Base-by-base conservation (phyloP, 2,113 vertebrate genomes). In the Setophaga kirtlandii region DNA sequence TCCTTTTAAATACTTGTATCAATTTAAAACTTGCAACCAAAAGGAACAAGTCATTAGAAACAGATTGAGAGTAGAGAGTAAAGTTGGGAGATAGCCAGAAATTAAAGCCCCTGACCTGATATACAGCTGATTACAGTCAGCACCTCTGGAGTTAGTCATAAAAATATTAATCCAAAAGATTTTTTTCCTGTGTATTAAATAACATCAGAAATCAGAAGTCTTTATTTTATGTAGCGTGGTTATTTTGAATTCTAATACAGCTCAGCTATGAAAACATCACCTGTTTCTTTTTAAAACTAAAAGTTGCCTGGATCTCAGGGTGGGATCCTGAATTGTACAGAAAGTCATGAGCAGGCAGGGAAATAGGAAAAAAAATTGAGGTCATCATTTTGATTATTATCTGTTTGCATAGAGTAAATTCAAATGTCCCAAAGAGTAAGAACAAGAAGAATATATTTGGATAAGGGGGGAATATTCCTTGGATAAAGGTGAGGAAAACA, bases 261-360 rank as follows among this genome's bases (percentile, higher is more conserved):
- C 21, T 87, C 91, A 96, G 95, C 84, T 97, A 96, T 59, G 84
- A 96, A 96, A 96, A 96, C 50, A 96, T 77, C 56, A 87, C 82
- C 78, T 91, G 63, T 42, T 96, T 94, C 47, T 83, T 73, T 93
- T 94, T 91, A 92, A 85, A 94, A 74, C 42, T 59, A 31, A 71
- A 64, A 50, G 37, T 60, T 0, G 3, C 21, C 64, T 65, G 64
- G 65, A 64, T 62, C 52, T 89, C 44, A 60, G 41, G 19, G 21
- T 56, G 47, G 18, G 44, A 68, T 37, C 37, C 17, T 42, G 70
- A 91, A 56, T 33, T 2, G 1, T 59, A 25, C 22, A 86, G 41
- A 67, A 88, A 65, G 7, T 69, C 37, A 55, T 27, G 37, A 28
- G 9, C 13, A 49, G 33, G 28, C 49, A 77, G n/a, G 28, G 23